Percentiles rank a stretch among this genome's conserved stretches.
These are phyloP conservation scores for Bambusicola thoracicus DNA, from an alignment of 2,113 vertebrate genomes.

Conservation along the genomic window DNA sequence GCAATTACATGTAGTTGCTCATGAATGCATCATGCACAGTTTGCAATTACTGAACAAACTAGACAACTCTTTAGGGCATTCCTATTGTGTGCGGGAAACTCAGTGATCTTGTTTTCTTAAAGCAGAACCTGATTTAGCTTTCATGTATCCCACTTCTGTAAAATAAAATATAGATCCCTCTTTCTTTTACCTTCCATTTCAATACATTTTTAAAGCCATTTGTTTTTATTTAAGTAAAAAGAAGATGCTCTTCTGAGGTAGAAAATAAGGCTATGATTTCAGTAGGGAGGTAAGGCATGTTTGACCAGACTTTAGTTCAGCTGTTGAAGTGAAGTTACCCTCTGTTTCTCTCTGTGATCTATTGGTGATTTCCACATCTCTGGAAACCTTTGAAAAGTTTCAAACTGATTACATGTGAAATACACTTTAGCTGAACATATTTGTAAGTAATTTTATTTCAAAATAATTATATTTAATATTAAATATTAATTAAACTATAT, in stretches of 20 bases:
- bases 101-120: conserved; percentile 14
- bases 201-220: not conserved
- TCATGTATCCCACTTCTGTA: not conserved
- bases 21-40: conserved; percentile 25
- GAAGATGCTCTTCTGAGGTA: not conserved
- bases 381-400: conserved; percentile 3
- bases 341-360: not conserved
- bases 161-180: not conserved
- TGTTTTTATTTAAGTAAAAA: not conserved
- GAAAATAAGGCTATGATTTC: not conserved
- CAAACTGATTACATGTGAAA: conserved; percentile 60
- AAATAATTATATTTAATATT: too few relatives aligned
- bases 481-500: too few relatives aligned
- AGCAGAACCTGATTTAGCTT: not conserved
- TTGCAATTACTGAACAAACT: conserved; percentile 22
- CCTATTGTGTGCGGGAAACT: not conserved
- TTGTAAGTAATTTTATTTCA: too few relatives aligned
- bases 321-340: not conserved
- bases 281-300: not conserved
- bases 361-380: conserved; percentile 4
- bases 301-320: not conserved
- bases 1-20: conserved; percentile 16
- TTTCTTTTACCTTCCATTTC: not conserved
- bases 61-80: conserved; percentile 6
- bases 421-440: conserved; percentile 37